Conservation (phyloP, 2,113 vertebrate genomes). For the Thamnophis sirtalis region DNA sequence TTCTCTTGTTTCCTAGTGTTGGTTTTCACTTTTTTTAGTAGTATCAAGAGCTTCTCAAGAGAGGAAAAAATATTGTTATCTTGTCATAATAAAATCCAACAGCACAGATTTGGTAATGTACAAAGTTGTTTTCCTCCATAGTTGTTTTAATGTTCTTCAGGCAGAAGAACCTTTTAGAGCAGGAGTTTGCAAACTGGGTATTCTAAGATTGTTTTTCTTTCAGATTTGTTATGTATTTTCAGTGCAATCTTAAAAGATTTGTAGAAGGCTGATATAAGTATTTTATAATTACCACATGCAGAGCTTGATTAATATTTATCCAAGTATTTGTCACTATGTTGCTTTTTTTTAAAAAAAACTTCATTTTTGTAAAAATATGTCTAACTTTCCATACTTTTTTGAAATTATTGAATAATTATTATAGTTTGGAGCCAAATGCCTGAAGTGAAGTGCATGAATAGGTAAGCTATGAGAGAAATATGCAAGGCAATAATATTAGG, state of each 20-base stretch:
- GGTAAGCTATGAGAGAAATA: not conserved
- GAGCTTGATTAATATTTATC: not conserved
- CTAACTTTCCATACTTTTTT: not conserved
- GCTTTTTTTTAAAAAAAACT: not conserved
- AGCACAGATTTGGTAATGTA: conserved; percentile 54
- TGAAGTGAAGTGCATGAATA: not conserved
- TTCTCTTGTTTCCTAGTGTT: conserved; percentile 49
- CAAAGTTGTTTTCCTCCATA: conserved; percentile 24
- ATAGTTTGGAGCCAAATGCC: not conserved
- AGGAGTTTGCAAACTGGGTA: not conserved
- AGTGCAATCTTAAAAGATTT: not conserved
- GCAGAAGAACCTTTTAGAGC: not conserved
- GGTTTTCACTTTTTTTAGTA: conserved; percentile 4
- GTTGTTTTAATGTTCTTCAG: not conserved
- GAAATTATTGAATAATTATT: not conserved
- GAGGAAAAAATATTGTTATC: conserved; percentile 12
- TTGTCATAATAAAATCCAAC: conserved; percentile 30
- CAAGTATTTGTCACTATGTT: not conserved
- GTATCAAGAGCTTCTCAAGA: conserved; percentile 21
- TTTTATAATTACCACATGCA: fast-evolving
- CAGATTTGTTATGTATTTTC: not conserved
- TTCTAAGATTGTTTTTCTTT: conserved; percentile 11
- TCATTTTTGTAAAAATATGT: not conserved
- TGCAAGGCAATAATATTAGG: not conserved
- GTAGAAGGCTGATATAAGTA: conserved; percentile 27